Percentiles rank a stretch among this genome's conserved stretches.
Conservation (phyloP, 2,797 vertebrate genomes). For the Halcyon chelicuti region DNA sequence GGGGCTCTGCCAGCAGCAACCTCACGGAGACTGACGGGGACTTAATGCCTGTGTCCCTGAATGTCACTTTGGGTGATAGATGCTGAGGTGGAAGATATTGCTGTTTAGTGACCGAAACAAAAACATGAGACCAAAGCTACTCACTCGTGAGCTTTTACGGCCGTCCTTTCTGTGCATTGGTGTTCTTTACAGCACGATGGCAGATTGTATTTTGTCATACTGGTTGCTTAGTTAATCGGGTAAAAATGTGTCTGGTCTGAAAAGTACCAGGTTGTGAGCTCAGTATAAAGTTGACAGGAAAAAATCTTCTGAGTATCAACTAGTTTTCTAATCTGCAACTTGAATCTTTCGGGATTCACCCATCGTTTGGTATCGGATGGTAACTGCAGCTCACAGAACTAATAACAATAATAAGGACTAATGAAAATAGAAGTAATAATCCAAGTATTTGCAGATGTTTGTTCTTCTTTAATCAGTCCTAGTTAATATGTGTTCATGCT, state of each 20-base stretch:
- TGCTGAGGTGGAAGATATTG: background rate
- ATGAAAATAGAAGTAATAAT: background rate
- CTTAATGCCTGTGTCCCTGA: background rate
- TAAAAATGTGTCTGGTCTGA: background rate
- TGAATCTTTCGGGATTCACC: background rate
- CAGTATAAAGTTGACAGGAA: background rate
- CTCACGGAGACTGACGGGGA: fast-evolving
- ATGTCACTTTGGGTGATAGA: background rate
- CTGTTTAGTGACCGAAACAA: background rate
- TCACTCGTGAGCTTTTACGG: background rate
- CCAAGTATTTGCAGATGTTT: background rate
- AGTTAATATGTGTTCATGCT: background rate
- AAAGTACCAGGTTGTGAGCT: background rate
- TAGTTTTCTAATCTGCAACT: background rate
- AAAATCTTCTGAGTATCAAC: background rate
- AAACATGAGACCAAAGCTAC: background rate
- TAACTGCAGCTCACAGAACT: background rate
- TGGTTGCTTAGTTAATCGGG: background rate
- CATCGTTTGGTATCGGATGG: background rate
- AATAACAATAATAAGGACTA: too few relatives aligned
- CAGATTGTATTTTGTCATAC: background rate
- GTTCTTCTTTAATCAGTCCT: background rate
- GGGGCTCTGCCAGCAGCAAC: background rate
- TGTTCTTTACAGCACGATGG: background rate
- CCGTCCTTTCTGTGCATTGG: background rate